Evolutionary conservation across 2,797 vertebrate species (phyloP), one percentile per base, ranked within the genome.

Genomic region (Harpagifer antarcticus): DNA sequence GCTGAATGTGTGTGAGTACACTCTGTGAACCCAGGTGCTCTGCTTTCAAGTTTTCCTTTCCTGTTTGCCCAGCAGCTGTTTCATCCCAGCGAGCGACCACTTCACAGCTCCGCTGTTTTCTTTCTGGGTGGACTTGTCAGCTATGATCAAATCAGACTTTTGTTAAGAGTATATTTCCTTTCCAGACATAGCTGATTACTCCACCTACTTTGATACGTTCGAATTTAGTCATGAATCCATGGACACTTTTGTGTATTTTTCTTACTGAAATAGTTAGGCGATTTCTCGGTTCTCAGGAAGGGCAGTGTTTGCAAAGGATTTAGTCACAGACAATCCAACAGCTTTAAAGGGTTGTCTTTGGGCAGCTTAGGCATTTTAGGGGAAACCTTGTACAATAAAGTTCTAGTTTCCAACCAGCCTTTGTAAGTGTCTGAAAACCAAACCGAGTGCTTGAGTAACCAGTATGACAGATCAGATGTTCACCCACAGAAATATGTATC

Each of bases 91-190:
- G 0, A 76, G 70, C 49, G 85, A 91, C 92, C 87, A 91, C 90
- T 90, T 92, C 90, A 89, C 83, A 90, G 86, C 67, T 31, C 45
- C 1, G 15, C 82, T 92, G 86, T 91, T 91, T 91, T 91, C 80
- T 78, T 89, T 92, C 66, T 84, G 89, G 92, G 91, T 79, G 86
- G 89, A 90, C 83, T 31, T 87, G 80, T 90, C 88, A 87, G 83
- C 79, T 40, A 49, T 61, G 84, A 90, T 91, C 87, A 88, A 86
- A 82, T 90, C 87, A 75, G 57, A 86, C 85, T 84, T 90, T 89
- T 88, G 86, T 87, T 78, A 66, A 85, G 43, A 68, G 70, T 72
- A 78, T 61, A 88, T 88, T 85, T 88, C 83, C 78, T 78, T 66
- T 86, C 83, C 85, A 88, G 85, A 88, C 86, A 72, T 61, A 56